Base-by-base conservation (phyloP, 2,888 invertebrate species). In the Perithous albicinctus region DNA sequence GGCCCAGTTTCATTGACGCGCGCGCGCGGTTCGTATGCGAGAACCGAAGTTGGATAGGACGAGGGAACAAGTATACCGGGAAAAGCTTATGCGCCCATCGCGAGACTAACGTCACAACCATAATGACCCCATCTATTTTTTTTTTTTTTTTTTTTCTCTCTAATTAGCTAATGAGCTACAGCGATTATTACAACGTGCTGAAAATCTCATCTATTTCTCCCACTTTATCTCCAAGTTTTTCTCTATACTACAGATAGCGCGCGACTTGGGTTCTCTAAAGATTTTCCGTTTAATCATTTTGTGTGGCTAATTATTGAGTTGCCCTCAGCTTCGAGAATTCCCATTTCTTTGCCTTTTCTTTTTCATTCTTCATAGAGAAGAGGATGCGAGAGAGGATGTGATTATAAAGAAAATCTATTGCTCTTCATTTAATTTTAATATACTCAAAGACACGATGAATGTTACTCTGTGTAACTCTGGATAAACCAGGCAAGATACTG, bases 131-230 rank as follows among this genome's bases (percentile, higher is more conserved):
- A 72, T 82, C 35, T 75, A 51, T 80, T 78, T 78, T 29, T 56
- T 29, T 78, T 78, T 32, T 32, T 32, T 1, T 51, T 70, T 32
- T 67, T 51, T 51, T 12, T 23, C 2, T 1, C 23, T 72, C 29
- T 64, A 75, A 84, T 84, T 84, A 82, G 63, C 56, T 78, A 80
- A 84, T 75, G 77, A 75, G 63, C 67, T 76, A 70, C 61, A 61
- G 43, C 77, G 59, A 46, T 41, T 43, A 75, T 23, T 32, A 54
- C 59, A 63, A 64, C 82, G 70, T 70, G 77, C 56, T 61, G 10
- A 67, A 20, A 78, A 78, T 26, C 76, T 43, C 29, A 20, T 29
- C 12, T 3, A 3, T 59, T 23, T 43, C n/a, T 15, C 15, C 20
- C 7, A 23, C 10, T 1, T 51, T 23, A 23, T 23, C 8, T 46